Base-by-base conservation (phyloP, 2,113 vertebrate genomes). In the Tichodroma muraria region DNA sequence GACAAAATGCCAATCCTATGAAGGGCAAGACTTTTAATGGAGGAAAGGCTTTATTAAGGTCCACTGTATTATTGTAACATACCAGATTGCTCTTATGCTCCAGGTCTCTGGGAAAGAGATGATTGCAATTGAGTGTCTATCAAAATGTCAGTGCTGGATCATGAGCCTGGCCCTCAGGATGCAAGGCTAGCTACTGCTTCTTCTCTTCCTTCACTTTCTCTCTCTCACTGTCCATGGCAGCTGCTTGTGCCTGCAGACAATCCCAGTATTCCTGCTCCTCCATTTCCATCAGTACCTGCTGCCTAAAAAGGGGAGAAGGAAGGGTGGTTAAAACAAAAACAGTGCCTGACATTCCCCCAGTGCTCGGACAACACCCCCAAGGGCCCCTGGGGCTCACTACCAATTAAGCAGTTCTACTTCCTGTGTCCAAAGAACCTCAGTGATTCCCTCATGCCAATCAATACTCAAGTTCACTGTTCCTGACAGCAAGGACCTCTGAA, bases 221-320 rank as follows among this genome's bases (percentile, higher is more conserved):
- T 70, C 63, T 92, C 64, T 94, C 73, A 15, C 21, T 27, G 33
- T 88, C 93, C 84, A 90, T 88, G 49, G 84, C 73, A 76, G 84
- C 87, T 71, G 95, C 96, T 31, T 28, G 52, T 44, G 69, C 69
- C 80, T 75, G 73, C 70, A 97, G 79, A 53, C 3, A 27, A 82
- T 52, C 88, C 96, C 96, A 97, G 73, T 90, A 96, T 44, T 95
- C 86, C 7, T 93, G 85, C 1, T 94, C 80, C 20, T 65, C 47
- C 22, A 80, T n/a, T 28, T 72, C 92, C 57, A 81, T 37, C 21
- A 77, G 66, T 66, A 52, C 35, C 70, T 87, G 78, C 65, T 94
- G 68, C 76, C 96, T 97, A 75, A 44, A 2, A 45, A 25, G 52
- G 35, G n/a, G 37, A 8, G 37, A 6, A 38, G 21, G 40, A 76